A percentile compares a stretch with the other conserved stretches of the same genome.
These are phyloP conservation scores for Salpingus planirostris DNA, from an alignment of 2,888 invertebrate species.

Conservation along the genomic window DNA sequence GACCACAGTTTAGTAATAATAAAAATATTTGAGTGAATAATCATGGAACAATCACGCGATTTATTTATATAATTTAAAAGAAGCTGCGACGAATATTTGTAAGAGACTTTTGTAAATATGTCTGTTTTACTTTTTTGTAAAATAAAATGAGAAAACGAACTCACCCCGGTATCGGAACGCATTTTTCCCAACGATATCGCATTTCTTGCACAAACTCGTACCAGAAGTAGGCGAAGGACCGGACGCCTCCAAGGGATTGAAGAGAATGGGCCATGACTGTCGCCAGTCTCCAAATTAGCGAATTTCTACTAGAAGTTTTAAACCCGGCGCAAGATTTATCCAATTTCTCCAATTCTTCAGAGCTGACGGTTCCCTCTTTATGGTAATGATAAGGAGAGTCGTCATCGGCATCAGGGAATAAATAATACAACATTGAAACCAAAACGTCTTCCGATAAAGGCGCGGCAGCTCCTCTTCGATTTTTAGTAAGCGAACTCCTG, in stretches of 20 bases:
- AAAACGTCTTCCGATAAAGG: conserved; percentile 70
- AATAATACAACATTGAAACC: conserved; percentile 67
- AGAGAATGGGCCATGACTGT: conserved; percentile 64
- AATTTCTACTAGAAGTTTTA: conserved; percentile 68
- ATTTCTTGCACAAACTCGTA: conserved; percentile 87
- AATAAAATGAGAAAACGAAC: conserved; percentile 39
- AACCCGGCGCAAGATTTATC: conserved; percentile 26
- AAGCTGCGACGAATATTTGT: background rate
- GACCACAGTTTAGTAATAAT: no score
- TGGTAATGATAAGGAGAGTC: conserved; percentile 47
- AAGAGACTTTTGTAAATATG: background rate
- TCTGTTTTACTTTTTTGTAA: no score
- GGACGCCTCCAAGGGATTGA: conserved; percentile 64
- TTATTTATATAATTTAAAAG: background rate
- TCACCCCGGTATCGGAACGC: conserved; percentile 74
- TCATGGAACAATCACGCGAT: background rate
- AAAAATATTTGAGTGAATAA: background rate
- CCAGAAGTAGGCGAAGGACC: conserved; percentile 83
- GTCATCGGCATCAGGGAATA: conserved; percentile 82
- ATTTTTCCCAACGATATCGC: conserved; percentile 81
- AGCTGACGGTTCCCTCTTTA: no score
- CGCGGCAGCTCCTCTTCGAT: conserved; percentile 51
- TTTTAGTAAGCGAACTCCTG: conserved; percentile 38
- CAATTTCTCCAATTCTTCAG: background rate
- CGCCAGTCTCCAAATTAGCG: conserved; percentile 74